These are phyloP conservation scores for Euglossa dilemma DNA, from an alignment of 1,140 invertebrate species.

Conservation along the genomic window DNA sequence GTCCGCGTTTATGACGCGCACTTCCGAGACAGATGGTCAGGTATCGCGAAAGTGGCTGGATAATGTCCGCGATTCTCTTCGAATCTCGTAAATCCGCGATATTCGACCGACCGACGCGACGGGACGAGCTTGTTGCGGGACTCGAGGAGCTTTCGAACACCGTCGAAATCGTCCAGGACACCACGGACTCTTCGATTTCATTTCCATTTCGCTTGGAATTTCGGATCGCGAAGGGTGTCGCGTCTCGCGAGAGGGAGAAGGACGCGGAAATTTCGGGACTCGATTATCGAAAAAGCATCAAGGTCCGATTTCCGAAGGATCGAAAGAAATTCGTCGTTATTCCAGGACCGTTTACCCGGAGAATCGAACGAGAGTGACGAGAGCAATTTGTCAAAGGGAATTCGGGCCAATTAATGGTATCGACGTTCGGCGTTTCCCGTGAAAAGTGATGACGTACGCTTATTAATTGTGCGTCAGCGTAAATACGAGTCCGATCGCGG, in stretches of 20 bases:
- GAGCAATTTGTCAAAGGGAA: conserved; percentile 20
- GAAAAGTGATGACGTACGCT: conserved; percentile 17
- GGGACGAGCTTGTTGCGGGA: not conserved
- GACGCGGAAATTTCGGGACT: not conserved
- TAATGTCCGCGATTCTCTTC: conserved; percentile 8
- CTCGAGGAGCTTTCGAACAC: too few species aligned
- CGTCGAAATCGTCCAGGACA: too few species aligned
- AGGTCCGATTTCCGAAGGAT: not conserved
- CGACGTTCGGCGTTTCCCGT: conserved; percentile 2
- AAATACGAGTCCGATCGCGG: not conserved
- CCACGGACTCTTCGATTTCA: too few species aligned
- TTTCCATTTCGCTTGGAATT: too few species aligned
- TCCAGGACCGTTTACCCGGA: not conserved
- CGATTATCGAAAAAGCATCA: not conserved
- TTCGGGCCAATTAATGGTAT: conserved; percentile 14
- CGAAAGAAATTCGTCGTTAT: too few species aligned
- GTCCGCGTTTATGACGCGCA: conserved; percentile 35
- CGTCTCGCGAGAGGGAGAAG: too few species aligned
- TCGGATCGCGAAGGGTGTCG: too few species aligned
- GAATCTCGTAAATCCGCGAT: conserved; percentile 14
- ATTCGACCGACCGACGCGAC: not conserved
- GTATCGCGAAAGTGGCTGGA: conserved; percentile 14
- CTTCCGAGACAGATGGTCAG: conserved; percentile 10
- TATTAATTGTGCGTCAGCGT: conserved; percentile 25
- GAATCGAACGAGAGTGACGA: not conserved